phyloP scores from a whole-genome alignment of 1,140 invertebrate species.

The Ridgeia piscesae region DNA sequence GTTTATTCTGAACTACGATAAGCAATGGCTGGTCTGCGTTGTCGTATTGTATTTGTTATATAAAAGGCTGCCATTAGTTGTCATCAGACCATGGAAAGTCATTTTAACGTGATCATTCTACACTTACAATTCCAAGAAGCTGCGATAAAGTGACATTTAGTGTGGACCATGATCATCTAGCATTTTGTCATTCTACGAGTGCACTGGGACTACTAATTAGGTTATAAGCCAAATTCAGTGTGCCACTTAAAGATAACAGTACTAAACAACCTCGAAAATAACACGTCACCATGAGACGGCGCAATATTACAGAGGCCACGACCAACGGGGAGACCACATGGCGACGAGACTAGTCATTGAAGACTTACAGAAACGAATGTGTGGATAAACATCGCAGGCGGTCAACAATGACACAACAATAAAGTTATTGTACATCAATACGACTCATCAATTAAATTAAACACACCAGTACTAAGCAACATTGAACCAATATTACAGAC shows the following conservation, averaged over 20 bases:
- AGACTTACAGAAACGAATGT: no score
- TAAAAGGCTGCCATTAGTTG: not conserved
- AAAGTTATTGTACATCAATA: no score
- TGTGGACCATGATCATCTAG: not conserved
- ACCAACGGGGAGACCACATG: not conserved
- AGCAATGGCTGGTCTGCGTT: not conserved
- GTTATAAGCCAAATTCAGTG: not conserved
- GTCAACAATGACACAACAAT: no score
- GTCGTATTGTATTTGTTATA: not conserved
- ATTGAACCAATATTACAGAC: not conserved
- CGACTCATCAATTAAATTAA: no score
- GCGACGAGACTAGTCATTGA: not conserved
- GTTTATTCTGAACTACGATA: not conserved
- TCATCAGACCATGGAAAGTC: not conserved
- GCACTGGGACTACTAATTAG: not conserved
- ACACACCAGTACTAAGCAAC: not conserved
- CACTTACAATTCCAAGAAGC: no score
- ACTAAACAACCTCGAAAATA: not conserved
- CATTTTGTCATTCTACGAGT: not conserved
- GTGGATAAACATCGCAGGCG: no score
- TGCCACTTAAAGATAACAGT: not conserved
- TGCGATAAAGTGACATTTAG: not conserved
- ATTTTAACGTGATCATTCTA: no score
- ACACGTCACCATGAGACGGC: not conserved
- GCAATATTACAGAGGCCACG: not conserved